Base-by-base conservation (phyloP, 2,888 invertebrate species). In the Drosophila crucigera region DNA sequence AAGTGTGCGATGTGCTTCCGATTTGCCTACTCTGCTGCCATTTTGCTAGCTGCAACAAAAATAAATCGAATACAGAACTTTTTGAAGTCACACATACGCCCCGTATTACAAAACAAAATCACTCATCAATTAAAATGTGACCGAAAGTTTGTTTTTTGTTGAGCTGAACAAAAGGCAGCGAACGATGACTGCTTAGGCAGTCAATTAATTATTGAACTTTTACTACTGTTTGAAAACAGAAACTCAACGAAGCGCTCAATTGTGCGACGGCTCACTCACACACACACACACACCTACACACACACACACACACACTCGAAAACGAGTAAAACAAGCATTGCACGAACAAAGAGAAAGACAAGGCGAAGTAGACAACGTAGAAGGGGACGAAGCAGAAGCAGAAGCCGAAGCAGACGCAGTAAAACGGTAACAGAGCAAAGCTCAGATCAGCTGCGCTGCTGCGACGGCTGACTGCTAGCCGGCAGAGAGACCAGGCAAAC, bases 161-260 rank as follows among this genome's bases (percentile, higher is more conserved):
- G 60, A 67, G 63, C 68, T 50, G 19, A 63, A 33, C 52, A 73
- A 53, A 79, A 78, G 73, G 69, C 79, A 81, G 56, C 68, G 68
- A 58, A 54, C 68, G 69, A 54, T 66, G 69, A 66, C 83, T 74
- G 77, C 73, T 69, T 66, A 75, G 76, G 83, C 63, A 74, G 74
- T 76, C 69, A 90, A 88, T 86, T 90, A 89, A 79, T 86, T 90
- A 86, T 86, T 89, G 73, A 84, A 90, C 87, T 90, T 89, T 86
- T 89, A 89, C 89, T 84, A 86, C 87, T 76, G 82, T 70, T 83
- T 86, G 70, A 62, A 80, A 77, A 71, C 77, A 71, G 53, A 76
- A 73, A 80, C 83, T 81, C 61, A 55, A 49, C 76, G 76, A 68
- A 73, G 65, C 70, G 78, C 81, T 82, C 81, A 83, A 72, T 83